Base-by-base conservation (phyloP, 2,113 vertebrate genomes). In the Pungitius pungitius region DNA sequence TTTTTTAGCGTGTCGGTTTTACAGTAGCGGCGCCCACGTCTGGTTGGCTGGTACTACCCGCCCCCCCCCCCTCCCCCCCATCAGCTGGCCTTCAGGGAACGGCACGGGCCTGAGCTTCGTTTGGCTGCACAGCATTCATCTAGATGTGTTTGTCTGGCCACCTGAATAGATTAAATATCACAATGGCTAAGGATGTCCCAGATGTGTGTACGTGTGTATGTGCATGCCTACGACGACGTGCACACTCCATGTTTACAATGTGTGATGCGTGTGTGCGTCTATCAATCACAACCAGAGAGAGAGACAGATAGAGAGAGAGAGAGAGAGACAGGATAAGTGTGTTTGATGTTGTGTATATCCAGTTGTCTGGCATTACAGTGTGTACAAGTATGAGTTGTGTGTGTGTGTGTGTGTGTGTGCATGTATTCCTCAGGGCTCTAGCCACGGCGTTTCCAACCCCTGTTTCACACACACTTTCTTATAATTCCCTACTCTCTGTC, bases 401-500 rank as follows among this genome's bases (percentile, higher is more conserved):
- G 24, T 30, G 54, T 56, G 61, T 56, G 33, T 40, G n/a, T 15
- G 39, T 63, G 49, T 58, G 75, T 51, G 40, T 8, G 58, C 30
- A 27, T 54, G 35, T 26, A 26, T 37, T 73, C 66, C 43, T 78
- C 56, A 49, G 51, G 33, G 67, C 64, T 24, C 76, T 22, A 63
- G 63, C 62, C 51, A 67, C 79, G 77, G 62, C 22, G 8, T 37
- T 83, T 83, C 65, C 75, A 80, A 80, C 73, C 60, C 47, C 6
- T 14, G 40, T 80, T 78, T 7, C 33, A 35, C 83, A 75, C 75
- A 79, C 55, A 69, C 59, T 75, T 76, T 79, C 82, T 83, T 70
- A 79, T 83, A 83, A 86, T 84, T 60, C 83, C 72, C 69, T 42
- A 45, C 40, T 86, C 76, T 80, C 88, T 92, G 93, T 93, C 93